phyloP scores from a whole-genome alignment of 2,888 invertebrate species.

The Ectemnius continuus region DNA sequence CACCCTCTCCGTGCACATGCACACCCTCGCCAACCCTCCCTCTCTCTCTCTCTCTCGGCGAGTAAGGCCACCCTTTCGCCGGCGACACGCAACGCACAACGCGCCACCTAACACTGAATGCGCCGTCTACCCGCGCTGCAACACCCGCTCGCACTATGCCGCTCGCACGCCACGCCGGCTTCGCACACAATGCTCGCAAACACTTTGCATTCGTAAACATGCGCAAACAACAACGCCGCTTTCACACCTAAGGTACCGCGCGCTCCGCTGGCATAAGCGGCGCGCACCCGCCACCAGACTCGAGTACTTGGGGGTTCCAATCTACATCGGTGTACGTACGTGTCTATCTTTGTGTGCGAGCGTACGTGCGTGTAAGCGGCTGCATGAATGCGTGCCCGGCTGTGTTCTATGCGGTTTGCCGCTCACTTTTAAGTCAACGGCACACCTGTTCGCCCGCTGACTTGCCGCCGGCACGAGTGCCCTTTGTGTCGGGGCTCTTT shows the following conservation, averaged over 20 bases:
- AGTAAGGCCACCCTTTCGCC: conserved; percentile 49
- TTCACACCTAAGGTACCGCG: conserved; percentile 71
- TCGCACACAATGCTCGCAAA: conserved; percentile 75
- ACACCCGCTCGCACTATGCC: conserved; percentile 18
- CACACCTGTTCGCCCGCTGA: background rate
- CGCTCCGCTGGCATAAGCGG: background rate
- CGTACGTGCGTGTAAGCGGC: background rate
- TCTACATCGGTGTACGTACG: too few species aligned
- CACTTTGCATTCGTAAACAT: conserved; percentile 77
- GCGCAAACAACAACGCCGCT: conserved; percentile 74
- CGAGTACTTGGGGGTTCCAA: too few species aligned
- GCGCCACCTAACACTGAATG: conserved; percentile 1
- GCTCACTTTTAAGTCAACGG: conserved; percentile 19
- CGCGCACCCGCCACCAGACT: background rate
- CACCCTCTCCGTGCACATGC: conserved; percentile 66
- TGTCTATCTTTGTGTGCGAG: too few species aligned
- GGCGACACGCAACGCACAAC: conserved; percentile 63
- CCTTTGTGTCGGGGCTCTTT: background rate
- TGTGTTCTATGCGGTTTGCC: conserved; percentile 1
- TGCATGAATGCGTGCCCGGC: conserved; percentile 9
- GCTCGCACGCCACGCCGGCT: conserved; percentile 38
- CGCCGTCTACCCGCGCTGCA: conserved; percentile 54
- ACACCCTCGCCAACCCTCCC: conserved; percentile 49
- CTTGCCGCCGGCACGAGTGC: background rate
- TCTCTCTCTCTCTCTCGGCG: conserved; percentile 28